Conservation (phyloP, 2,113 vertebrate genomes). For the Anolis carolinensis region DNA sequence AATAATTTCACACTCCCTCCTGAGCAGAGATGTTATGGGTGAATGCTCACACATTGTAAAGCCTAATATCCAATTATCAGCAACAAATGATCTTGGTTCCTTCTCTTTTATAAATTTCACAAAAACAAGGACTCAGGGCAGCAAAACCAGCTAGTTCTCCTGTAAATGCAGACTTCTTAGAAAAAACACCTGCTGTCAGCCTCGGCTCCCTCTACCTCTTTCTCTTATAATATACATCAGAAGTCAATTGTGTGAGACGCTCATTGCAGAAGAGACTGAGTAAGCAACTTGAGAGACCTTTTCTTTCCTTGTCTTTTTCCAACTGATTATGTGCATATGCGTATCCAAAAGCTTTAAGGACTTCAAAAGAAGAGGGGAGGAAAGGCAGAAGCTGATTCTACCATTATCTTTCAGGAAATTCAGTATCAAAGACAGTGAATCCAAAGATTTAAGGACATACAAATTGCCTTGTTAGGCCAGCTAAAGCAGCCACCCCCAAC, state of each 20-base stretch:
- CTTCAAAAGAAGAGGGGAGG: slow-evolving; percentile 42
- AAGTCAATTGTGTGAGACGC: slow-evolving; percentile 28
- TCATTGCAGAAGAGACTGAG: not conserved
- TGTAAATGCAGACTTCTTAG: slow-evolving; percentile 35
- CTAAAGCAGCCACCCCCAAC: not conserved
- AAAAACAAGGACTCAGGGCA: slow-evolving; percentile 35
- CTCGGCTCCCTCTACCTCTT: slow-evolving; percentile 19
- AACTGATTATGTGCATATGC: slow-evolving; percentile 13
- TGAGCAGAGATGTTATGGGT: slow-evolving; percentile 11
- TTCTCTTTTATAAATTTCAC: slow-evolving; percentile 42
- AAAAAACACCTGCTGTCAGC: slow-evolving; percentile 45
- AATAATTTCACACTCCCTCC: not conserved
- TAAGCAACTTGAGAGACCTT: slow-evolving; percentile 52
- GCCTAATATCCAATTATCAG: slow-evolving; percentile 32
- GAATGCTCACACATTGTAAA: slow-evolving; percentile 21
- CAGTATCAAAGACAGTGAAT: slow-evolving; percentile 41
- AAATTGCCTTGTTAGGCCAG: not conserved
- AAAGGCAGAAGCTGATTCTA: not conserved
- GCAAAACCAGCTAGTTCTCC: slow-evolving; percentile 45
- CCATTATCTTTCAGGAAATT: slow-evolving; percentile 6
- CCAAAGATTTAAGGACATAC: not conserved
- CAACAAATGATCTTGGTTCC: slow-evolving; percentile 27
- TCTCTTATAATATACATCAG: slow-evolving; percentile 31
- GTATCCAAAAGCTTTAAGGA: slow-evolving; percentile 47
- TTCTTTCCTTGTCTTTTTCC: slow-evolving; percentile 50